phyloP scores from a whole-genome alignment of 2,113 vertebrate genomes.

The Vimba vimba region DNA sequence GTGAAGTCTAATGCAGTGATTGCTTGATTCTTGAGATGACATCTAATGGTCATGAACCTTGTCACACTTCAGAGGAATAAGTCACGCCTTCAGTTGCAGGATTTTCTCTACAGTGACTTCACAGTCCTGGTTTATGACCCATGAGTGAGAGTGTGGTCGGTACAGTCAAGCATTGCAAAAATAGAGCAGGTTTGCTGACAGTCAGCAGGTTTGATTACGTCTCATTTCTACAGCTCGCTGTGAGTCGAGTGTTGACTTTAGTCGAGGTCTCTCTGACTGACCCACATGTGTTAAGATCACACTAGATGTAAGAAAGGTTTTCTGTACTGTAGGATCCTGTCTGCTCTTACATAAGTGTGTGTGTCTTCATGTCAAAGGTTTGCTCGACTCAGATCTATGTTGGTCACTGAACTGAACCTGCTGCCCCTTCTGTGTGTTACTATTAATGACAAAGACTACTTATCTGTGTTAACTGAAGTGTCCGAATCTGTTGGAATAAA shows the following conservation, averaged over 20 bases:
- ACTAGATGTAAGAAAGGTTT: background rate
- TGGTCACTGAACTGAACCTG: slow-evolving; percentile 7
- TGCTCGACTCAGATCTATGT: background rate
- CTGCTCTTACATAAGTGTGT: background rate
- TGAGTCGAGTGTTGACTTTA: background rate
- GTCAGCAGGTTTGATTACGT: slow-evolving; percentile 8
- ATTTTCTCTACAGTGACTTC: background rate
- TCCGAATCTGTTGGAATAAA: background rate
- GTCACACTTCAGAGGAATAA: background rate
- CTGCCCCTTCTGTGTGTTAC: background rate
- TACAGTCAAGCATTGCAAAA: background rate
- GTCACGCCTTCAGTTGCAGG: background rate
- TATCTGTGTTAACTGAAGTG: background rate
- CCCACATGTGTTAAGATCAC: background rate
- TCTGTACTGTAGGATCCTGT: background rate
- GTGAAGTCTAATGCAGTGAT: background rate
- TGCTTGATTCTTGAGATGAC: background rate
- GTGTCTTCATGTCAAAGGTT: background rate
- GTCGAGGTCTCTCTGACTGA: background rate
- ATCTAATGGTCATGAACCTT: background rate
- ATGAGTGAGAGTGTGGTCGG: background rate
- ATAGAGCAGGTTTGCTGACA: slow-evolving; percentile 8
- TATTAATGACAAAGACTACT: background rate
- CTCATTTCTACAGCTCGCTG: background rate
- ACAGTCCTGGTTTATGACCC: background rate